A percentile compares a stretch with the other conserved stretches of the same genome.
Conservation (phyloP, 2,888 invertebrate genomes). For the Emmelina monodactyla region DNA sequence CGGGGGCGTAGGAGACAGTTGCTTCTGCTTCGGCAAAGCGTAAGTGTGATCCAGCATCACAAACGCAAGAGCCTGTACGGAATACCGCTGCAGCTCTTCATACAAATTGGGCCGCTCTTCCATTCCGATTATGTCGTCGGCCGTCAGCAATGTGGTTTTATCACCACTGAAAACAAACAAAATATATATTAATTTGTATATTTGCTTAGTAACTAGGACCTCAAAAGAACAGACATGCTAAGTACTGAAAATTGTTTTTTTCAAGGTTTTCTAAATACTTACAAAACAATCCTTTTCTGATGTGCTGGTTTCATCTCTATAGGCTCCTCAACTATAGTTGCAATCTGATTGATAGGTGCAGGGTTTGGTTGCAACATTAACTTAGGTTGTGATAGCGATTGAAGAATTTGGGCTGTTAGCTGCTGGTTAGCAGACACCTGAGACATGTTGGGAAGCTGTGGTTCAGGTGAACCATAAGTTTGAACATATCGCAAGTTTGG, state of each 20-base stretch:
- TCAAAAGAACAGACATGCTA: background rate
- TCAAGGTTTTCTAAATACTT: constrained; percentile 24
- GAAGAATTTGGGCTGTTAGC: constrained; percentile 69
- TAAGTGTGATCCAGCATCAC: constrained; percentile 61
- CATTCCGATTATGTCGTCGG: constrained; percentile 58
- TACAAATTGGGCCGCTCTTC: constrained; percentile 57
- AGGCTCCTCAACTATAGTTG: constrained; percentile 26
- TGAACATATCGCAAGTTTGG: constrained; percentile 54
- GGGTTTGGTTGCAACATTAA: constrained; percentile 38
- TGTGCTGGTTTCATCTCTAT: constrained; percentile 33
- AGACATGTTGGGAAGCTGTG: constrained; percentile 41
- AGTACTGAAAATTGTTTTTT: constrained; percentile 3
- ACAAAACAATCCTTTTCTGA: constrained; percentile 54
- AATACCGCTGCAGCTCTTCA: constrained; percentile 54
- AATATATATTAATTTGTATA: constrained; percentile 5
- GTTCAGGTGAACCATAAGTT: constrained; percentile 41
- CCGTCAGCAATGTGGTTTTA: constrained; percentile 51
- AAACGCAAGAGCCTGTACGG: constrained; percentile 50
- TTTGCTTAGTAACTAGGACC: constrained; percentile 1
- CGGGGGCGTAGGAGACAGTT: constrained; percentile 24
- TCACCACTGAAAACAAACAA: constrained; percentile 44
- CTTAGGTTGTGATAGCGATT: constrained; percentile 61
- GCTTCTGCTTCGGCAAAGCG: constrained; percentile 54
- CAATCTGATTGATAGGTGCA: constrained; percentile 23
- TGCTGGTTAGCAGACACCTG: constrained; percentile 69